Evolutionary conservation across 2,888 invertebrate species (phyloP).

Genomic region (Clepsis dumicolana): DNA sequence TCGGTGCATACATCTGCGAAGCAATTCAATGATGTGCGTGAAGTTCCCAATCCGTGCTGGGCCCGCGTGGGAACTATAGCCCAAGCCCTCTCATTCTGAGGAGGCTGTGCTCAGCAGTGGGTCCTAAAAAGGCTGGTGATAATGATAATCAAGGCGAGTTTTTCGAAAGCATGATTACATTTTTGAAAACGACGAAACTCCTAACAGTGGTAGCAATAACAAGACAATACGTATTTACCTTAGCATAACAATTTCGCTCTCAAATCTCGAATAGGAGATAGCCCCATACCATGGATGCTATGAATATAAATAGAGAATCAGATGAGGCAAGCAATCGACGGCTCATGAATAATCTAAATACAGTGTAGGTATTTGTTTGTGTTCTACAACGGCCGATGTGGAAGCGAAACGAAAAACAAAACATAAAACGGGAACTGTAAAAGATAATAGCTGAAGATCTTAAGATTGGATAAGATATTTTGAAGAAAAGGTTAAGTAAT

Average conservation of each 20-base stretch:
- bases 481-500: no score
- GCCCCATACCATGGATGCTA: conserved; percentile 5
- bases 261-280: conserved; percentile 20
- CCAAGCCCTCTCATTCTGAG: no score
- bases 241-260: conserved; percentile 5
- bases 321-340: conserved; percentile 25
- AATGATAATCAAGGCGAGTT: no score
- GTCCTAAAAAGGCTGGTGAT: no score
- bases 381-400: conserved; percentile 10
- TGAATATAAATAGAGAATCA: conserved; percentile 33
- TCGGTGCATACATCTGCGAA: no score
- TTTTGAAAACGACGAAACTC: not conserved
- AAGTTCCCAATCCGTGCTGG: no score
- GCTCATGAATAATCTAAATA: conserved; percentile 32
- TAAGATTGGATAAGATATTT: not conserved
- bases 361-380: no score
- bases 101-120: no score
- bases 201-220: not conserved
- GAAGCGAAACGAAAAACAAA: conserved; percentile 6
- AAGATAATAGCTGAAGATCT: not conserved
- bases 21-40: no score
- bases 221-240: conserved; percentile 10
- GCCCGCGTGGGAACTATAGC: no score
- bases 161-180: not conserved
- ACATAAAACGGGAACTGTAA: not conserved